phyloP scores from a whole-genome alignment of 1,140 invertebrate species.

The Coboldia fuscipes region DNA sequence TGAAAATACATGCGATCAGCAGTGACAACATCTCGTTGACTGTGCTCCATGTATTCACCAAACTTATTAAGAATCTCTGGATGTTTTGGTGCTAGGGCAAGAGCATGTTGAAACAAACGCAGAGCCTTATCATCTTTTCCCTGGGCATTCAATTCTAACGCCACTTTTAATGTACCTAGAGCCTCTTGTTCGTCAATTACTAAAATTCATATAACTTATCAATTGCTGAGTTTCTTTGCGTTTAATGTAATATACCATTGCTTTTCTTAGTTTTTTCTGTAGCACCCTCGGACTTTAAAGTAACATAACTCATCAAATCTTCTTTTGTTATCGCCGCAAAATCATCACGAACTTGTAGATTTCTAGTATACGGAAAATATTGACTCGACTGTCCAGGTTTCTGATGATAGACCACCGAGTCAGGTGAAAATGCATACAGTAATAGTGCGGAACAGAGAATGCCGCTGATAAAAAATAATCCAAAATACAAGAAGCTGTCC shows the following conservation, averaged over 20 bases:
- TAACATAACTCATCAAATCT: conserved; percentile 8
- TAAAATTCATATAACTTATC: too few species aligned
- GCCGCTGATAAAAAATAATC: too few species aligned
- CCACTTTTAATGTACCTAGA: conserved; percentile 57
- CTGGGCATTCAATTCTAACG: conserved; percentile 56
- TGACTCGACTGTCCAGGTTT: too few species aligned
- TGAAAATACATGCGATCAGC: conserved; percentile 75
- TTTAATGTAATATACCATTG: too few species aligned
- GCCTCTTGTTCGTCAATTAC: conserved; percentile 38
- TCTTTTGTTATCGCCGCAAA: neutral
- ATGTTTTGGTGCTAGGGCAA: conserved; percentile 73
- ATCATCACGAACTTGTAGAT: too few species aligned
- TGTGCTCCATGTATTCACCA: conserved; percentile 81
- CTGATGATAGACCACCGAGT: too few species aligned
- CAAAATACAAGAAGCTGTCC: too few species aligned
- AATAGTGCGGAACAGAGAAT: too few species aligned
- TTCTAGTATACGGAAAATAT: conserved; percentile 9
- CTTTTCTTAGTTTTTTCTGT: too few species aligned
- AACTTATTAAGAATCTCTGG: conserved; percentile 81
- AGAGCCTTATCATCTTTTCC: conserved; percentile 72
- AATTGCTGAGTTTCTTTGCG: too few species aligned
- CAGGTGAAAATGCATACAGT: too few species aligned
- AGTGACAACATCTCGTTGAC: conserved; percentile 62
- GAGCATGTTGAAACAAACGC: conserved; percentile 76
- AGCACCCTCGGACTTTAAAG: conserved; percentile 11